phyloP scores from a whole-genome alignment of 2,888 invertebrate species.

The Scaptomyza tumidula region DNA sequence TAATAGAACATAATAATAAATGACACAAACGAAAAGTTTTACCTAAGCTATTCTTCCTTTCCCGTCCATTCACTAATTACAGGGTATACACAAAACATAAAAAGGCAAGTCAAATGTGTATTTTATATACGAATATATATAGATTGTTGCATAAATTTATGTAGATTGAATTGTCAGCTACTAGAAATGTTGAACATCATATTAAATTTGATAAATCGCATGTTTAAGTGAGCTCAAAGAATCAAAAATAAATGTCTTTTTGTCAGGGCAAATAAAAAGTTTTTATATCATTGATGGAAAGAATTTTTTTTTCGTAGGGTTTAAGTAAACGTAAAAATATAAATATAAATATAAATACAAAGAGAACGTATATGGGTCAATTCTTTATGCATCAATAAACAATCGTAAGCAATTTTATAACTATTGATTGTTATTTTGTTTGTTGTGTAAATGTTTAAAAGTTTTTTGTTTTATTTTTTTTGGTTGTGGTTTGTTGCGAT shows the following conservation, averaged over 20 bases:
- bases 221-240: slow-evolving; percentile 40
- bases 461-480: not conserved
- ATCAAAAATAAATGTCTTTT: slow-evolving; percentile 8
- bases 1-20: too few relatives aligned
- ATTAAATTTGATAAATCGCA: slow-evolving; percentile 71
- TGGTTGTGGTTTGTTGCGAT: slow-evolving; percentile 9
- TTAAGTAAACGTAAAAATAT: slow-evolving; percentile 60
- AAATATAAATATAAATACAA: slow-evolving; percentile 48
- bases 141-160: slow-evolving; percentile 59
- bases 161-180: slow-evolving; percentile 67
- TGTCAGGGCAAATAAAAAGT: slow-evolving; percentile 24
- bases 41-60: not conserved
- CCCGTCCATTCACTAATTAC: not conserved
- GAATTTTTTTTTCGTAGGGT: slow-evolving; percentile 46
- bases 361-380: slow-evolving; percentile 59
- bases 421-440: slow-evolving; percentile 23
- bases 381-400: slow-evolving; percentile 66
- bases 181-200: slow-evolving; percentile 56
- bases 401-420: slow-evolving; percentile 20
- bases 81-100: slow-evolving; percentile 18
- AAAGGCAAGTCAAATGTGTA: not conserved
- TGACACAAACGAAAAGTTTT: too few relatives aligned
- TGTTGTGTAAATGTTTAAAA: slow-evolving; percentile 4
- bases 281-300: slow-evolving; percentile 59
- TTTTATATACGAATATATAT: not conserved